Evolutionary conservation across 2,113 vertebrate genomes (phyloP).

Genomic region (Eleginops maclovinus): DNA sequence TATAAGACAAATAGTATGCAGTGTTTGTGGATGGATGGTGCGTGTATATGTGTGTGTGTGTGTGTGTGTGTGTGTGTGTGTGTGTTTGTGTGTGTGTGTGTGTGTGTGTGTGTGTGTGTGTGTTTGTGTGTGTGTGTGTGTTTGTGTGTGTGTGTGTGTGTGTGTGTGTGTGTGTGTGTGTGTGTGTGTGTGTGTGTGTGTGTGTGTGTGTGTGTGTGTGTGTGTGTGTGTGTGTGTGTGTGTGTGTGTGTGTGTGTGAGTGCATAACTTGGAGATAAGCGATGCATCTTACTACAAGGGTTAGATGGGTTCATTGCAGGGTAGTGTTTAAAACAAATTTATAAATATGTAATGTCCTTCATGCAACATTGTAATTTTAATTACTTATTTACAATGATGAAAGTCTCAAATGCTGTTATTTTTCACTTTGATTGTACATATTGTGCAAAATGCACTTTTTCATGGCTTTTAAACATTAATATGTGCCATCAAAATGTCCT

Average conservation of each 20-base stretch:
- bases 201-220: not conserved
- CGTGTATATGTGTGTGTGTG: not conserved
- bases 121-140: not conserved
- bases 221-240: not conserved
- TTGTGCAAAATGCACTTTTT: not conserved
- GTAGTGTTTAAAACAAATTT: not conserved
- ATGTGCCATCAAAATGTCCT: no score
- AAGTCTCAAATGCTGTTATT: not conserved
- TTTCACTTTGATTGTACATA: no score
- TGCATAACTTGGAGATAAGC: conserved; percentile 1
- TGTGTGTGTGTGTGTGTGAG: not conserved
- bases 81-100: not conserved
- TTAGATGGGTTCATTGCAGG: not conserved
- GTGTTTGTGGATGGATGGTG: not conserved
- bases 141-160: not conserved
- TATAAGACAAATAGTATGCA: not conserved
- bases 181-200: not conserved
- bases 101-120: not conserved
- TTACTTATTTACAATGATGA: not conserved
- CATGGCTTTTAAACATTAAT: no score
- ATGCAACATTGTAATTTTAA: not conserved
- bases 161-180: not conserved
- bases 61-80: not conserved
- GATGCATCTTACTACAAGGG: not conserved
- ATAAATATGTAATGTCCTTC: not conserved